Conservation (phyloP, 2,888 invertebrate genomes). For the Acleris cristana region DNA sequence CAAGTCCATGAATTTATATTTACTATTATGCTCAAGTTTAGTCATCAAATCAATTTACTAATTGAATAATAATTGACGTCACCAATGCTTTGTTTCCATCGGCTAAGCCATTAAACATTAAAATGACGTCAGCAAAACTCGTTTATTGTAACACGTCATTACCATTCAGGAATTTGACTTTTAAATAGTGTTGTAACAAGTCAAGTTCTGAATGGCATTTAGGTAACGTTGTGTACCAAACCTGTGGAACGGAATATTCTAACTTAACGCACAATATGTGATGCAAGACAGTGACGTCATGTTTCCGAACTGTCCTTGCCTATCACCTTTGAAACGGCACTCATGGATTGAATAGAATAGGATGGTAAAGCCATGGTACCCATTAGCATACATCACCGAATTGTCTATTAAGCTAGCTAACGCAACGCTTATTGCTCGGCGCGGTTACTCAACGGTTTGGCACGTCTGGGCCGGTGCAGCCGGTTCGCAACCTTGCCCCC, state of each 20-base stretch:
- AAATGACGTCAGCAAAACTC: slow-evolving; percentile 22
- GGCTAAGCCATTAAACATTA: neutral
- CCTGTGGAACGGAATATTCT: slow-evolving; percentile 6
- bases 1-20: no score
- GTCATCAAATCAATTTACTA: slow-evolving; percentile 17
- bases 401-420: slow-evolving; percentile 64
- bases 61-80: slow-evolving; percentile 12
- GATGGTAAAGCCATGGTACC: slow-evolving; percentile 50
- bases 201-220: slow-evolving; percentile 29
- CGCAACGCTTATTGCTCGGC: slow-evolving; percentile 72
- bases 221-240: slow-evolving; percentile 15
- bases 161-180: slow-evolving; percentile 35
- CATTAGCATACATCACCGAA: slow-evolving; percentile 66
- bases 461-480: slow-evolving; percentile 69
- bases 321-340: slow-evolving; percentile 32
- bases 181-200: slow-evolving; percentile 28
- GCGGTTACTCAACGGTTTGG: slow-evolving; percentile 75
- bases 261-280: slow-evolving; percentile 17
- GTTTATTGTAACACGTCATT: slow-evolving; percentile 35
- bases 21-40: neutral
- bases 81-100: slow-evolving; percentile 7
- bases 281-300: slow-evolving; percentile 32
- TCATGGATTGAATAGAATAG: slow-evolving; percentile 27
- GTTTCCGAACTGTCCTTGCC: slow-evolving; percentile 29
- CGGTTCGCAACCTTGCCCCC: slow-evolving; percentile 76